phyloP scores from a whole-genome alignment of 2,113 vertebrate genomes.

The Lanius collurio region DNA sequence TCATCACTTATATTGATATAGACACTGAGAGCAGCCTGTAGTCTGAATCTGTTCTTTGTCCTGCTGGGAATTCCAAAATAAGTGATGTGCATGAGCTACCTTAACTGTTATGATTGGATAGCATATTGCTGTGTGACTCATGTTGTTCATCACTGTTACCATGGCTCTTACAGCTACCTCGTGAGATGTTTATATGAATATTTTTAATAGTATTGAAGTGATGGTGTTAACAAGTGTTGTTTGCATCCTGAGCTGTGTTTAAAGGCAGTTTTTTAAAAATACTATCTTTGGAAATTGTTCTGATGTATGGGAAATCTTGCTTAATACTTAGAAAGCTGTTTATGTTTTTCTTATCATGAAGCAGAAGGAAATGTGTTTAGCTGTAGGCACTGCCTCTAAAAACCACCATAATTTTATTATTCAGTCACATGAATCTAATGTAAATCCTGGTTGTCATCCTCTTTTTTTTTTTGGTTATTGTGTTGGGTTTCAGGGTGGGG shows the following conservation, averaged over 20 bases:
- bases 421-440: not conserved
- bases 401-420: not conserved
- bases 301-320: not conserved
- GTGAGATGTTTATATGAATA: not conserved
- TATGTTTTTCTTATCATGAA: not conserved
- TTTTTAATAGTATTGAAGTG: not conserved
- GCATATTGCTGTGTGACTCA: not conserved
- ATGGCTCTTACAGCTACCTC: not conserved
- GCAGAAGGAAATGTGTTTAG: not conserved
- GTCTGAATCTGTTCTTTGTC: not conserved
- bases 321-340: not conserved
- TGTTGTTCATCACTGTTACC: not conserved
- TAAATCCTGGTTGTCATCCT: not conserved
- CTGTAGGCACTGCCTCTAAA: not conserved
- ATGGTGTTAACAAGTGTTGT: not conserved
- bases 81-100: not conserved
- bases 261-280: not conserved
- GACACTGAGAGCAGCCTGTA: not conserved
- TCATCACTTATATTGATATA: not conserved
- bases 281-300: not conserved
- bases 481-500: fast-evolving
- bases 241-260: not conserved
- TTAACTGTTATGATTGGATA: not conserved
- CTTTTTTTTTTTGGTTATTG: not conserved
- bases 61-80: not conserved